Conservation (phyloP, 92 coral and sea anemone genomes). For the Siderastrea siderea region DNA sequence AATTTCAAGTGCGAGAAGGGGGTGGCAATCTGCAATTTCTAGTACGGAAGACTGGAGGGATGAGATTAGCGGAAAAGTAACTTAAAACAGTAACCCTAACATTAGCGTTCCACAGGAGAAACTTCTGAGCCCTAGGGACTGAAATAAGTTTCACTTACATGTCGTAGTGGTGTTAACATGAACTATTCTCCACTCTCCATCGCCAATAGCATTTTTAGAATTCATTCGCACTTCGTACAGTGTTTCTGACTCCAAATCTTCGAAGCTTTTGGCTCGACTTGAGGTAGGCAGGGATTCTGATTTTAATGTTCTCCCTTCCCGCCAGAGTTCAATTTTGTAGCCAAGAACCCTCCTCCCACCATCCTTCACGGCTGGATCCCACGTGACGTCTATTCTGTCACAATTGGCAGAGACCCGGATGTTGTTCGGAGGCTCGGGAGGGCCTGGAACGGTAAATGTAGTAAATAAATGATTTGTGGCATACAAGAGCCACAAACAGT, state of each 20-base stretch:
- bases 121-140: too few species aligned
- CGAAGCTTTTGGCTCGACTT: slow-evolving; percentile 17
- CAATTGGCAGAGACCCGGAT: slow-evolving; percentile 41
- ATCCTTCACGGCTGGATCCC: slow-evolving; percentile 56
- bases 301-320: slow-evolving; percentile 24
- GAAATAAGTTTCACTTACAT: slow-evolving; percentile 40
- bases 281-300: slow-evolving; percentile 32
- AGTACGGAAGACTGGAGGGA: too few species aligned
- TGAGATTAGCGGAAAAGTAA: too few species aligned
- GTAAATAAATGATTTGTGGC: neutral
- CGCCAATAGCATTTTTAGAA: slow-evolving; percentile 50
- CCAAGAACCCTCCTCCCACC: slow-evolving; percentile 65
- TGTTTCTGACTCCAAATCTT: slow-evolving; percentile 27
- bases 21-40: too few species aligned
- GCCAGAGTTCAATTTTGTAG: slow-evolving; percentile 53
- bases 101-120: too few species aligned
- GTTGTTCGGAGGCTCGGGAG: slow-evolving; percentile 76
- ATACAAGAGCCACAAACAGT: too few species aligned
- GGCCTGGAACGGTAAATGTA: slow-evolving; percentile 38
- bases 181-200: slow-evolving; percentile 60
- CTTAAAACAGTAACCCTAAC: too few species aligned
- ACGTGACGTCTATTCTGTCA: slow-evolving; percentile 57
- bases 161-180: slow-evolving; percentile 40
- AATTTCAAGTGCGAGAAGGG: too few species aligned
- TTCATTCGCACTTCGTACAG: slow-evolving; percentile 53